Percentiles rank a stretch among this genome's conserved stretches.
phyloP scores from a whole-genome alignment of 2,797 vertebrate genomes.

The Cichlasoma orientale region DNA sequence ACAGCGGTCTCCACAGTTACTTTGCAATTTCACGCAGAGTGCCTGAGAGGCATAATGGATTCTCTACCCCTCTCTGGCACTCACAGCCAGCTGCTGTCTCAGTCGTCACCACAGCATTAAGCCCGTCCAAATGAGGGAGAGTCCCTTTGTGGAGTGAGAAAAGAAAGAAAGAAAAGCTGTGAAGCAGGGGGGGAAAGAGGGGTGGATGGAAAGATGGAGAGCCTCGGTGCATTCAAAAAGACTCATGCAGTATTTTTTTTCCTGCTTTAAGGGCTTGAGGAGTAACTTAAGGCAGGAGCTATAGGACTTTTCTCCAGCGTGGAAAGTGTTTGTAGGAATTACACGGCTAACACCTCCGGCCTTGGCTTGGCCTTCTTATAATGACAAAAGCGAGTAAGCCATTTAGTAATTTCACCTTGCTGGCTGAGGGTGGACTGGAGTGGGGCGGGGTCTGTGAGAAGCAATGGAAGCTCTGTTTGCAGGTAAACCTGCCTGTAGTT shows the following conservation, averaged over 20 bases:
- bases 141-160: slow-evolving; percentile 51
- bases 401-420: slow-evolving; percentile 41
- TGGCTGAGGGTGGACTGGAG: slow-evolving; percentile 27
- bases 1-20: slow-evolving; percentile 69
- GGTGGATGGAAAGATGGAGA: slow-evolving; percentile 36
- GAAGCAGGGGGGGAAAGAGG: slow-evolving; percentile 21
- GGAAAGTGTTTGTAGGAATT: slow-evolving; percentile 37
- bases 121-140: slow-evolving; percentile 55
- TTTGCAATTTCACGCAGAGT: slow-evolving; percentile 71
- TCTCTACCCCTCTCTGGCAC: slow-evolving; percentile 61
- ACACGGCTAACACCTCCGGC: slow-evolving; percentile 72
- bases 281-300: slow-evolving; percentile 26
- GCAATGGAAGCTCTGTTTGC: slow-evolving; percentile 61
- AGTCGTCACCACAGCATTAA: slow-evolving; percentile 48
- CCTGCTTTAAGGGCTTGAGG: slow-evolving; percentile 20
- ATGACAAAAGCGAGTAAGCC: slow-evolving; percentile 77
- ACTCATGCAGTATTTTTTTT: slow-evolving; percentile 9
- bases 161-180: slow-evolving; percentile 7
- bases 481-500: slow-evolving; percentile 58
- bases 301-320: slow-evolving; percentile 32
- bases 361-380: slow-evolving; percentile 76
- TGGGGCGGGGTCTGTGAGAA: slow-evolving; percentile 31
- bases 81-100: slow-evolving; percentile 61
- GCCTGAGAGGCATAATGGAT: slow-evolving; percentile 64
- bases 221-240: slow-evolving; percentile 22